Conservation (phyloP, 2,888 invertebrate genomes). For the Pseudococcus jackbeardsleyi region DNA sequence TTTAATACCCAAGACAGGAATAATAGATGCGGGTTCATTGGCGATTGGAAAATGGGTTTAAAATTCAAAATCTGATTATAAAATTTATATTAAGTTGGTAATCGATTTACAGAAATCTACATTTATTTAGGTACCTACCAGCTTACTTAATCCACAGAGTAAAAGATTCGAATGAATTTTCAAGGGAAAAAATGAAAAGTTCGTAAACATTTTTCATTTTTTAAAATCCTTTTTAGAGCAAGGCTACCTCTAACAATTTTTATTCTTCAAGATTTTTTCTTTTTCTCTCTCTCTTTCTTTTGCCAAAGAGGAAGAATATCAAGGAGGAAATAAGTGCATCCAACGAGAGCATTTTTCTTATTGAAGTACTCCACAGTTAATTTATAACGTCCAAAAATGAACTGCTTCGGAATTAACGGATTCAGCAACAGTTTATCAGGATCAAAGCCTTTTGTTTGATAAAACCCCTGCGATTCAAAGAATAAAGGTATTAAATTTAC, state of each 20-base stretch:
- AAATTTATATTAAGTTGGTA: too few relatives aligned
- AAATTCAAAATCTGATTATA: too few relatives aligned
- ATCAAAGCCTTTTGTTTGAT: neutral
- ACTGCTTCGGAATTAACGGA: constrained; percentile 14
- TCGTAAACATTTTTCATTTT: too few relatives aligned
- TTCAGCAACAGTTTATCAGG: neutral
- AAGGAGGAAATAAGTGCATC: neutral
- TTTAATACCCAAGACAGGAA: too few relatives aligned
- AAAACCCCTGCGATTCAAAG: neutral
- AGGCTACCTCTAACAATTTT: neutral
- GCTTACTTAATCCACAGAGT: too few relatives aligned
- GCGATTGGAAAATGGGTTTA: too few relatives aligned
- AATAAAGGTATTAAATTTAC: neutral
- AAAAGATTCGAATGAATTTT: too few relatives aligned
- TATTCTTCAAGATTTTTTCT: neutral
- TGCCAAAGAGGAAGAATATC: constrained; percentile 18
- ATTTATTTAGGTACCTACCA: too few relatives aligned
- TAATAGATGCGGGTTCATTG: too few relatives aligned
- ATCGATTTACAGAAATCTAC: too few relatives aligned
- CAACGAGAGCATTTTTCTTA: neutral
- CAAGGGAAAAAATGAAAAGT: too few relatives aligned
- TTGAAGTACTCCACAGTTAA: neutral
- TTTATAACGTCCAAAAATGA: neutral
- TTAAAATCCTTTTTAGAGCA: too few relatives aligned
- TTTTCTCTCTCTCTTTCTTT: neutral